phyloP scores from a whole-genome alignment of 2,888 invertebrate species.

The Drepana falcataria region DNA sequence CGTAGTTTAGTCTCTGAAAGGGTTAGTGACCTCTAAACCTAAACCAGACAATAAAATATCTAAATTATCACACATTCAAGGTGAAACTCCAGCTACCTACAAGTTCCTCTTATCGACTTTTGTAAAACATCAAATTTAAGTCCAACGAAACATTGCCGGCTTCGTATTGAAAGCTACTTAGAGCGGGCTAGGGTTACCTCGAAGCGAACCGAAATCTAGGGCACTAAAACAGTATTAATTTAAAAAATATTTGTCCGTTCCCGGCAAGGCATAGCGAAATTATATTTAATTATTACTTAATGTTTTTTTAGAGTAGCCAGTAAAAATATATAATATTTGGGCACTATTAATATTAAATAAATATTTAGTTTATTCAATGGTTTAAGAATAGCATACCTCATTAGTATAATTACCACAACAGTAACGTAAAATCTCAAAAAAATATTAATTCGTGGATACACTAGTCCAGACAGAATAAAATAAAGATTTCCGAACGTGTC shows the following conservation, averaged over 20 bases:
- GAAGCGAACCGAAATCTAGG: no score
- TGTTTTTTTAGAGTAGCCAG: no score
- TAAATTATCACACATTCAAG: neutral
- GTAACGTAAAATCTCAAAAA: no score
- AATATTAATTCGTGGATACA: neutral
- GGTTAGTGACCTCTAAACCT: neutral
- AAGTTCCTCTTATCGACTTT: neutral
- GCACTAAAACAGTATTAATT: no score
- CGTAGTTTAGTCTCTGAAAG: neutral
- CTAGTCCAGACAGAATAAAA: neutral
- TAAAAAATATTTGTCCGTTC: no score
- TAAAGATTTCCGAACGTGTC: constrained; percentile 2
- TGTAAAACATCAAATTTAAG: neutral
- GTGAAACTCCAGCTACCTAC: neutral
- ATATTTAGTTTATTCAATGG: no score
- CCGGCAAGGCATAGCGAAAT: no score
- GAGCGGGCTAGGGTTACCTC: neutral
- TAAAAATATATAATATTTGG: no score
- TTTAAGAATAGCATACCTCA: no score
- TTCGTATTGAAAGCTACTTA: constrained; percentile 1
- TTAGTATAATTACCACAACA: no score
- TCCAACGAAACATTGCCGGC: neutral
- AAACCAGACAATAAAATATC: neutral
- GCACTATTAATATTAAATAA: no score
- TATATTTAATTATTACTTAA: no score